A percentile compares a stretch with the other conserved stretches of the same genome.
Conservation (phyloP, 2,797 vertebrate genomes). For the Pachyuromys duprasi region DNA sequence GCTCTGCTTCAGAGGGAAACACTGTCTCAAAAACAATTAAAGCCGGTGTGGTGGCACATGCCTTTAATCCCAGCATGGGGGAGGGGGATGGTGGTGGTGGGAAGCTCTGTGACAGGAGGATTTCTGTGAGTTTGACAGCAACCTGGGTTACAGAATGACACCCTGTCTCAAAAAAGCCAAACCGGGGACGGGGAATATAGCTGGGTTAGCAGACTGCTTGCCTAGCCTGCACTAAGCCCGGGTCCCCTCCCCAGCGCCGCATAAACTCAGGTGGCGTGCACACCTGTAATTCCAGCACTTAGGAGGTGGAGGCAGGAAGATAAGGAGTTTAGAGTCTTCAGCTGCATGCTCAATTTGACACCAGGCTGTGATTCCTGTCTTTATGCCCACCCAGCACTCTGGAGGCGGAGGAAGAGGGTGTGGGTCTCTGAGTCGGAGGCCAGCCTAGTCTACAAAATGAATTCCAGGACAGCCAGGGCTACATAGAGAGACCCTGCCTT, state of each 20-base stretch:
- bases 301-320: background rate
- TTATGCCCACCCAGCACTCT: background rate
- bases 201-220: background rate
- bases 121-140: background rate
- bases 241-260: too few species aligned
- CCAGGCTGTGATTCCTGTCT: background rate
- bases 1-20: background rate
- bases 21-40: background rate
- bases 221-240: background rate
- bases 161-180: background rate
- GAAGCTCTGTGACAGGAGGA: background rate
- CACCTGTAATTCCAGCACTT: background rate
- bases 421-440: background rate
- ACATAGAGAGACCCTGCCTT: background rate
- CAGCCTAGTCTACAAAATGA: background rate
- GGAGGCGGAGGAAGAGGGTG: background rate
- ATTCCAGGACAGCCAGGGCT: background rate
- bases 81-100: background rate
- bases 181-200: background rate
- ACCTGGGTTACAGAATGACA: background rate
- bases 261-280: background rate
- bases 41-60: background rate
- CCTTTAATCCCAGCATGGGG: background rate
- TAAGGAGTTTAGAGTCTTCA: too few species aligned
- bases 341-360: background rate